Evolutionary conservation across 2,888 invertebrate genomes (phyloP).

Genomic region (Eupithecia centaureata): DNA sequence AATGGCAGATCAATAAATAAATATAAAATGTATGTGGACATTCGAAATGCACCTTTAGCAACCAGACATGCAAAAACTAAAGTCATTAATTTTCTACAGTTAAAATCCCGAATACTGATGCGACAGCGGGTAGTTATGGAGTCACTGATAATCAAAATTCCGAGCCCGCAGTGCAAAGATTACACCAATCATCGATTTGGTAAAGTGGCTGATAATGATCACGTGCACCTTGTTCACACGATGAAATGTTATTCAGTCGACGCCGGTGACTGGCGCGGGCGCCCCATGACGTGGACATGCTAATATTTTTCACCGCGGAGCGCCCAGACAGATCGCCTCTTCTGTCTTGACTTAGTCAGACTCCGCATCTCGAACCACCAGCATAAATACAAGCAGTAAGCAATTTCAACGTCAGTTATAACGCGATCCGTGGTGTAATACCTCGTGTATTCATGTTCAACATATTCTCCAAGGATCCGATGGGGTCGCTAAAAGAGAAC

Average conservation of each 20-base stretch:
- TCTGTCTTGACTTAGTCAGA: constrained; percentile 52
- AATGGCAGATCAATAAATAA: not conserved
- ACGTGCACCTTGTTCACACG: constrained; percentile 48
- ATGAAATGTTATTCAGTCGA: constrained; percentile 47
- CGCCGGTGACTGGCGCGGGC: constrained; percentile 48
- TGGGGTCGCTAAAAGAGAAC: constrained; percentile 46
- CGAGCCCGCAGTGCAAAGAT: not conserved
- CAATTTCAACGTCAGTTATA: constrained; percentile 54
- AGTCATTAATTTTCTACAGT: not conserved
- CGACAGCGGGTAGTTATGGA: not conserved
- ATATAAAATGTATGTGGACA: not conserved
- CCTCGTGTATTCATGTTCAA: constrained; percentile 54
- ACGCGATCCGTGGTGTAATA: constrained; percentile 39
- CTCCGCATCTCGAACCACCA: constrained; percentile 58
- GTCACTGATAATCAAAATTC: constrained; percentile 19
- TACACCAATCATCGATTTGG: constrained; percentile 34
- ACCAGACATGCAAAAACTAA: not conserved
- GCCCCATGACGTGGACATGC: constrained; percentile 50
- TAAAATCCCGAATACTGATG: not conserved
- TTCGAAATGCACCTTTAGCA: not conserved
- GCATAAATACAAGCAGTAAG: constrained; percentile 69
- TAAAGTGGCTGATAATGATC: constrained; percentile 50
- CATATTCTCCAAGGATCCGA: constrained; percentile 51
- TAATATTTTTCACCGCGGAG: constrained; percentile 64
- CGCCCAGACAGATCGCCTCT: constrained; percentile 55